A percentile compares a stretch with the other conserved stretches of the same genome.
phyloP scores from a whole-genome alignment of 92 coral and sea anemone species.

The Porites divaricata region DNA sequence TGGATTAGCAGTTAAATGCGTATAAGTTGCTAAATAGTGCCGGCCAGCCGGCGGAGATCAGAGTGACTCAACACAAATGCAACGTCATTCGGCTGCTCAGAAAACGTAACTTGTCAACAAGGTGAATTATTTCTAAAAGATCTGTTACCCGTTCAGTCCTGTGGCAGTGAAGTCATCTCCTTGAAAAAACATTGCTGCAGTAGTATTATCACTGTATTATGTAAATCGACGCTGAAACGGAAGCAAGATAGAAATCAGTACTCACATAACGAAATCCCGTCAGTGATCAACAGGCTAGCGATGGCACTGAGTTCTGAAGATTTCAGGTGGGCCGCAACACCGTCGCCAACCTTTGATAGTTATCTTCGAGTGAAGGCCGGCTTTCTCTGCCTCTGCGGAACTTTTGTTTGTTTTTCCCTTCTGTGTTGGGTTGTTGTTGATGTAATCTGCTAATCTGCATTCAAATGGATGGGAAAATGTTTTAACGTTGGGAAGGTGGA shows the following conservation, averaged over 20 bases:
- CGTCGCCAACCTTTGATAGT: too few species aligned
- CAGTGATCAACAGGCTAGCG: background rate
- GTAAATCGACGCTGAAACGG: background rate
- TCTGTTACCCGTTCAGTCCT: background rate
- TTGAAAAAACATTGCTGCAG: too few species aligned
- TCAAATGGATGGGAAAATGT: background rate
- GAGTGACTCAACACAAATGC: too few species aligned
- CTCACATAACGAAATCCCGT: background rate
- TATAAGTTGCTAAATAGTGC: too few species aligned
- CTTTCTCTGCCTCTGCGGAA: background rate
- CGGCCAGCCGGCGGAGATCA: too few species aligned
- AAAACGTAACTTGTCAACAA: background rate
- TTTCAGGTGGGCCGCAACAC: background rate
- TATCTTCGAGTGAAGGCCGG: background rate
- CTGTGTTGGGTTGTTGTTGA: background rate
- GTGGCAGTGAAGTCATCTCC: background rate
- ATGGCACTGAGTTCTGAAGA: background rate
- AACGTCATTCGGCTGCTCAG: background rate
- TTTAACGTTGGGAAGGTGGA: background rate
- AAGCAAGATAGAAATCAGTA: background rate
- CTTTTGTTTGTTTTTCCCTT: conserved; percentile 13
- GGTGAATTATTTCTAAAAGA: background rate
- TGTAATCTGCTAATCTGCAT: conserved; percentile 11
- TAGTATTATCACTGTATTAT: too few species aligned
- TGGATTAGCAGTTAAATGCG: too few species aligned